phyloP scores from a whole-genome alignment of 2,113 vertebrate genomes.

The Phalacrocorax aristotelis region DNA sequence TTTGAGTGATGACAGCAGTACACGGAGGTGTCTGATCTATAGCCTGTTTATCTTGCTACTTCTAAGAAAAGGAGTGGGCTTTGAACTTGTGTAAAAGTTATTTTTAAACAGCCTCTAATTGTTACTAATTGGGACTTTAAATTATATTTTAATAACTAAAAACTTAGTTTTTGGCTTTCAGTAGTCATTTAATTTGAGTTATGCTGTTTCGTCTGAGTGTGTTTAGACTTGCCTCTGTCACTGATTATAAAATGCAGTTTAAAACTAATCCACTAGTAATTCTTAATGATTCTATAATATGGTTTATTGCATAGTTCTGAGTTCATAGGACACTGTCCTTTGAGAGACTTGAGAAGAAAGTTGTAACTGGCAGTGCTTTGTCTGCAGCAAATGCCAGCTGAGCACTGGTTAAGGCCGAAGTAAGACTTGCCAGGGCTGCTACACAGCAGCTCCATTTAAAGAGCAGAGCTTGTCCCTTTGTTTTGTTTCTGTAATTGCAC shows the following conservation, averaged over 20 bases:
- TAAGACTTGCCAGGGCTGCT: neutral
- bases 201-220: neutral
- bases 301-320: neutral
- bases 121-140: neutral
- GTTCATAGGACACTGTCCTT: neutral
- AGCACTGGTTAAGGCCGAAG: neutral
- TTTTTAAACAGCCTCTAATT: neutral
- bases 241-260: neutral
- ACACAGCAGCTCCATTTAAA: neutral
- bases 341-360: neutral
- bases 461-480: neutral
- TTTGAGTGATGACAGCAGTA: neutral
- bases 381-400: neutral
- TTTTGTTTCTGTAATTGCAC: neutral
- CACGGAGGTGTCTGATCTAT: neutral
- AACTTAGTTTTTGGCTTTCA: neutral
- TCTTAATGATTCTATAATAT: neutral
- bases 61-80: neutral
- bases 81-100: neutral
- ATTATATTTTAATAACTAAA: neutral
- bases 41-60: neutral
- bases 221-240: neutral
- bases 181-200: neutral
- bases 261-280: neutral
- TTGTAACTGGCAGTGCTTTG: neutral